These are phyloP conservation scores for Microplitis manilae DNA, from an alignment of 2,888 invertebrate genomes.

Conservation along the genomic window DNA sequence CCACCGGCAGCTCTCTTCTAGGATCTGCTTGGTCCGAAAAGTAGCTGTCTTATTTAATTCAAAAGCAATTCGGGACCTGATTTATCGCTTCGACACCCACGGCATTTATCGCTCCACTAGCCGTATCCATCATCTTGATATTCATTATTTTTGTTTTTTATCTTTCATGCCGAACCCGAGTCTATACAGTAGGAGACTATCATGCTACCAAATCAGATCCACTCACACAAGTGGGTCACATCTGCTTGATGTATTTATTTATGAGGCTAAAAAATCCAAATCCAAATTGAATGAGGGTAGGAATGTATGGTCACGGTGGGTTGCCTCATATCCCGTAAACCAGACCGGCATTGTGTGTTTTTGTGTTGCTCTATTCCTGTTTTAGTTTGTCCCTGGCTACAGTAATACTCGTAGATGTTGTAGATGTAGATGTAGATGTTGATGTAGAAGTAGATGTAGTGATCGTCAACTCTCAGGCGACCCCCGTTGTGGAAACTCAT, in stretches of 20 bases:
- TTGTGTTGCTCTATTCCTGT: too few relatives aligned
- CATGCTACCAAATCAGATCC: neutral
- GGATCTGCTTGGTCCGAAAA: conserved; percentile 8
- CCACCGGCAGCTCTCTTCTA: neutral
- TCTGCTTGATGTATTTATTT: conserved; percentile 7
- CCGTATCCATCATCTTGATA: neutral
- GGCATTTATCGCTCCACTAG: too few relatives aligned
- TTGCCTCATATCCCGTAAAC: neutral
- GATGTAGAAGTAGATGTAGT: neutral
- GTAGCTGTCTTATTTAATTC: too few relatives aligned
- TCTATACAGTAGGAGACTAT: neutral
- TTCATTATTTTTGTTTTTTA: too few relatives aligned
- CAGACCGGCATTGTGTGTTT: neutral
- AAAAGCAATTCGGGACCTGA: too few relatives aligned
- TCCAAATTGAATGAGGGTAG: conserved; percentile 36
- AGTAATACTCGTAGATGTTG: neutral
- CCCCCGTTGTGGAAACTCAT: conserved; percentile 32
- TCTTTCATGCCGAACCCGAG: too few relatives aligned
- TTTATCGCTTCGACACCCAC: too few relatives aligned
- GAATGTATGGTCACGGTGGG: conserved; percentile 32
- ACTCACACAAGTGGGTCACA: neutral
- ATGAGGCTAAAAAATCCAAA: conserved; percentile 11
- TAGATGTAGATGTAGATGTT: too few relatives aligned
- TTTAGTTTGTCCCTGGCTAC: neutral
- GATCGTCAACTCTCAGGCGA: conserved; percentile 25